Conservation (phyloP, 2,797 vertebrate genomes). For the Phoeniculus purpureus region DNA sequence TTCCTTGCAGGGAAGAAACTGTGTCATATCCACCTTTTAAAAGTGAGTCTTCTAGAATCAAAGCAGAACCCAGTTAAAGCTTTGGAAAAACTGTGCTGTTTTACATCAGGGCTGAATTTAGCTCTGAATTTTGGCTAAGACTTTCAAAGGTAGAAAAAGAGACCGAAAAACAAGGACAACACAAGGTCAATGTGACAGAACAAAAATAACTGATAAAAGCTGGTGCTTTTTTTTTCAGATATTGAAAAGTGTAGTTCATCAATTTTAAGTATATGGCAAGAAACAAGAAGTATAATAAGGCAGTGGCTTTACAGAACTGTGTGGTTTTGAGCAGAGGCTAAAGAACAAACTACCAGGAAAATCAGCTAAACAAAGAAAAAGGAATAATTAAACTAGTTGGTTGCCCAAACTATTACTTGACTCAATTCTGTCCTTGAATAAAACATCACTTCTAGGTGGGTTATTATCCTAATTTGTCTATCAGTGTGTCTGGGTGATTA, state of each 20-base stretch:
- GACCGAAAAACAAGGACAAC: conserved; percentile 52
- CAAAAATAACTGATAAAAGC: background rate
- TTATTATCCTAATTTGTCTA: background rate
- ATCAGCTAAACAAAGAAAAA: background rate
- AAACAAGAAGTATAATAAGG: background rate
- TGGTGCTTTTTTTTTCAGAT: background rate
- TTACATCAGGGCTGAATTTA: conserved; percentile 68
- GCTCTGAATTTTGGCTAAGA: conserved; percentile 28
- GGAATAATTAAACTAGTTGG: background rate
- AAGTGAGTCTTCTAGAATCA: conserved; percentile 53
- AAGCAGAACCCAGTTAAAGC: conserved; percentile 44
- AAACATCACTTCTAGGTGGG: background rate
- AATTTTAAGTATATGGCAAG: background rate
- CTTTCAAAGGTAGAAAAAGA: conserved; percentile 45
- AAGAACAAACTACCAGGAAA: background rate
- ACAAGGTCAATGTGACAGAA: conserved; percentile 48
- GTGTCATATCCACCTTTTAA: conserved; percentile 53
- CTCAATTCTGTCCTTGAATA: background rate
- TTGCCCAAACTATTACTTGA: background rate
- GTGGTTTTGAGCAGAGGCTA: background rate
- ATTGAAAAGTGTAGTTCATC: background rate
- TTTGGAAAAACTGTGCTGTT: conserved; percentile 51
- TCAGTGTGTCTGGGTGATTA: background rate
- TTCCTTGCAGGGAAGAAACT: conserved; percentile 46
- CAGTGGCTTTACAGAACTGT: background rate